Conservation (phyloP, 2,888 invertebrate genomes). For the Erebia palarica region DNA sequence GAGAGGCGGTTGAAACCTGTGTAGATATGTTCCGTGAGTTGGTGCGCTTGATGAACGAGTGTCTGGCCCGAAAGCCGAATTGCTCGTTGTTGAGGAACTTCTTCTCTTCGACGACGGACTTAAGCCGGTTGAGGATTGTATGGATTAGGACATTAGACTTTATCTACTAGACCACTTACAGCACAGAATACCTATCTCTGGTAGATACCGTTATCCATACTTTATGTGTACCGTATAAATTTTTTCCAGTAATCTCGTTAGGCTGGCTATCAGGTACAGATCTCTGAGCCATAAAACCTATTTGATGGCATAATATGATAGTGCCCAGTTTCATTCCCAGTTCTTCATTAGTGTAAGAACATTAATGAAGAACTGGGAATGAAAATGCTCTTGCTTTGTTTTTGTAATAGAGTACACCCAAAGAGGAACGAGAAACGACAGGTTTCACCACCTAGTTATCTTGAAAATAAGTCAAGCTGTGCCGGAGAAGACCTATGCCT, state of each 20-base stretch:
- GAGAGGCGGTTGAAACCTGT: no score
- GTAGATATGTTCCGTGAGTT: no score
- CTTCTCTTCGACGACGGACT: no score
- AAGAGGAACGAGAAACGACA: slow-evolving; percentile 8
- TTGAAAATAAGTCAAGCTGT: slow-evolving; percentile 24
- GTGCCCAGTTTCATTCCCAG: background rate
- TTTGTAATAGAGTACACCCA: background rate
- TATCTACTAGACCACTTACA: no score
- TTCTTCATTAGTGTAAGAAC: slow-evolving; percentile 20
- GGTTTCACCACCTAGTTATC: slow-evolving; percentile 6
- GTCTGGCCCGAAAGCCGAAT: no score
- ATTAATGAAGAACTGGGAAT: no score
- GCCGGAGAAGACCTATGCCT: slow-evolving; percentile 1
- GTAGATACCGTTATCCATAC: background rate
- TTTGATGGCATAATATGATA: background rate
- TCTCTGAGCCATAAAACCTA: slow-evolving; percentile 15
- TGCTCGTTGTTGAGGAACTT: no score
- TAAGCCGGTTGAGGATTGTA: no score
- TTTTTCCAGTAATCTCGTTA: background rate
- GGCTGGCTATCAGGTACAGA: background rate
- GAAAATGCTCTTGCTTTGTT: slow-evolving; percentile 10
- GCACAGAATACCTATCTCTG: background rate
- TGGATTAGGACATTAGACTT: no score
- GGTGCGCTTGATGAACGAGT: no score
- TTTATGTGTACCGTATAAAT: background rate